Evolutionary conservation across 2,888 invertebrate genomes (phyloP).

Genomic region (Drosophila mimetica): DNA sequence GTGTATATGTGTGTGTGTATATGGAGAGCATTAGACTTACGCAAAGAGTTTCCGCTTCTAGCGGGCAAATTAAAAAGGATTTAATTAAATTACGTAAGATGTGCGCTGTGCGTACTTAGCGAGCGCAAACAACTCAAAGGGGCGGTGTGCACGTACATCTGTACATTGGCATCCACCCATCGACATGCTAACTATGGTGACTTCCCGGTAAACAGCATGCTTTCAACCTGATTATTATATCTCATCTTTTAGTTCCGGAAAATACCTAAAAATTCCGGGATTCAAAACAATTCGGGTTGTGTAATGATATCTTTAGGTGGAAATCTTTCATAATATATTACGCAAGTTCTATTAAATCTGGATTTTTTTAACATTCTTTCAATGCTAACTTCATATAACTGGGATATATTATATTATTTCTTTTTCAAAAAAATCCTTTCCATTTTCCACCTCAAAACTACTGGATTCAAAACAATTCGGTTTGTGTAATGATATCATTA

Average conservation of each 20-base stretch:
- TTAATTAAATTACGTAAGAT: slow-evolving; percentile 38
- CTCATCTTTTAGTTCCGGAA: background rate
- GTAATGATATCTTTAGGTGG: too few relatives aligned
- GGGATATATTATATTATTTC: too few relatives aligned
- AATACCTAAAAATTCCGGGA: background rate
- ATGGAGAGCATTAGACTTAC: slow-evolving; percentile 18
- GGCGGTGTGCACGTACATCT: background rate
- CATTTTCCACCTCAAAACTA: too few relatives aligned
- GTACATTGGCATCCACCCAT: background rate
- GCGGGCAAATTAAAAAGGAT: slow-evolving; percentile 33
- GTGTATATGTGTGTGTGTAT: too few relatives aligned
- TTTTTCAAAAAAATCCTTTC: too few relatives aligned
- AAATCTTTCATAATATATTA: too few relatives aligned
- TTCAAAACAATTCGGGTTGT: too few relatives aligned
- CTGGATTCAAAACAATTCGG: too few relatives aligned
- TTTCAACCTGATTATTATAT: background rate
- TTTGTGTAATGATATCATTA: too few relatives aligned
- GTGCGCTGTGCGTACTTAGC: background rate
- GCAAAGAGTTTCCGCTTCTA: slow-evolving; percentile 19
- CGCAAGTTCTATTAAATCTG: too few relatives aligned
- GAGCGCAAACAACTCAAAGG: background rate
- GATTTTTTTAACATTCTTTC: too few relatives aligned
- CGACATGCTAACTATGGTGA: background rate
- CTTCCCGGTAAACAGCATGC: background rate
- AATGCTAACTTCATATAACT: too few relatives aligned